phyloP scores from a whole-genome alignment of 2,113 vertebrate species.

The Hippopotamus amphibius region DNA sequence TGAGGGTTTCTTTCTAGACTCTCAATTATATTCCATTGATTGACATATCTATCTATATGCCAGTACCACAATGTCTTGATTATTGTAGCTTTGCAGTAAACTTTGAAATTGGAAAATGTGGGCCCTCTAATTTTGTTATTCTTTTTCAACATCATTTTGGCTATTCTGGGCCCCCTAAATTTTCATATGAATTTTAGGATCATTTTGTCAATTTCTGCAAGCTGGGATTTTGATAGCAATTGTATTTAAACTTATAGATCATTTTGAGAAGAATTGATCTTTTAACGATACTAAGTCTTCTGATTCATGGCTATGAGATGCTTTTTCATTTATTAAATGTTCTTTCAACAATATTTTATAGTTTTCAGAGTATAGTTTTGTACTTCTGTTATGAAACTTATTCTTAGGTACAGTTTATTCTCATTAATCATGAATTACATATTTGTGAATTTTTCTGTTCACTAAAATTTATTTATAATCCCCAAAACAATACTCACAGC shows the following conservation, averaged over 20 bases:
- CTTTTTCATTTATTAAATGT: background rate
- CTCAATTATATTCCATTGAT: background rate
- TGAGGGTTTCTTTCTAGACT: background rate
- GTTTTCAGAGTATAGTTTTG: background rate
- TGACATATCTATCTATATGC: background rate
- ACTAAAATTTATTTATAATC: background rate
- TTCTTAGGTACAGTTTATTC: background rate
- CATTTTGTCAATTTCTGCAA: background rate
- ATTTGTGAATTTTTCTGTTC: background rate
- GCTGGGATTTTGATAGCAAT: background rate
- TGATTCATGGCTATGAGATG: background rate
- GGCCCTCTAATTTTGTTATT: background rate
- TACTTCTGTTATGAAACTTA: background rate
- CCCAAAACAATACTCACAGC: background rate
- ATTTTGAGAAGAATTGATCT: background rate
- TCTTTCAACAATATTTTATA: background rate
- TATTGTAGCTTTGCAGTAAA: background rate
- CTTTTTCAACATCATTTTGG: background rate
- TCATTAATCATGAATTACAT: background rate
- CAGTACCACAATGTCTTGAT: background rate
- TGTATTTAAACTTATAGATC: background rate
- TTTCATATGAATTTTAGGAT: background rate
- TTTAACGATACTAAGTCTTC: background rate
- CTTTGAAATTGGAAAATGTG: background rate
- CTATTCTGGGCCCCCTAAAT: background rate